A percentile compares a stretch with the other conserved stretches of the same genome.
These are phyloP conservation scores for Syngnathus acus DNA, from an alignment of 2,797 vertebrate genomes.

Conservation along the genomic window DNA sequence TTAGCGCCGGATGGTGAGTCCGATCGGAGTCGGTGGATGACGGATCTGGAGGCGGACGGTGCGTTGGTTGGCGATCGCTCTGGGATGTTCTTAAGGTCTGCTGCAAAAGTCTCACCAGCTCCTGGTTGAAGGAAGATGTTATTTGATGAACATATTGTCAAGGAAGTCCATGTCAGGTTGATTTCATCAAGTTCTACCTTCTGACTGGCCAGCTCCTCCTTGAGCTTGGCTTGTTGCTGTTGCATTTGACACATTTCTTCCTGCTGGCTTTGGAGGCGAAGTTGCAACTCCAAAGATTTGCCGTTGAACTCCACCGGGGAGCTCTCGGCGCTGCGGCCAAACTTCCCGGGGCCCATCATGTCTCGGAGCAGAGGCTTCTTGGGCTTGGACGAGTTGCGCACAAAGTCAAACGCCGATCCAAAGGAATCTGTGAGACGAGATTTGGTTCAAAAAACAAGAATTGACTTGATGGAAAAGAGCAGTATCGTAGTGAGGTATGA, in stretches of 20 bases:
- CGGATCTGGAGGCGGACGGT: slow-evolving; percentile 55
- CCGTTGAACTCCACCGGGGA: slow-evolving; percentile 68
- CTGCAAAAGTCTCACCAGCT: slow-evolving; percentile 90
- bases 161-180: background rate
- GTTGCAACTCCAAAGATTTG: slow-evolving; percentile 70
- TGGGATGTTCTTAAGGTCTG: slow-evolving; percentile 90
- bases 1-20: background rate
- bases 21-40: slow-evolving; percentile 19
- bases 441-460: no score
- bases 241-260: slow-evolving; percentile 73
- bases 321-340: slow-evolving; percentile 52
- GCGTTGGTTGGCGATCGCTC: slow-evolving; percentile 68
- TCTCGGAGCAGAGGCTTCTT: slow-evolving; percentile 74
- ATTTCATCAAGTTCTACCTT: slow-evolving; percentile 67
- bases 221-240: slow-evolving; percentile 75
- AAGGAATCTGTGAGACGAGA: slow-evolving; percentile 58
- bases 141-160: background rate
- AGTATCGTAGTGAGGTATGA: background rate
- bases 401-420: slow-evolving; percentile 83
- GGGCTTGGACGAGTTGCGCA: slow-evolving; percentile 69
- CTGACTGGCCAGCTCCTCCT: slow-evolving; percentile 83
- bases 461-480: background rate
- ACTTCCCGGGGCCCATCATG: slow-evolving; percentile 66
- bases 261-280: slow-evolving; percentile 80
- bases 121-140: slow-evolving; percentile 59